Evolutionary conservation across 92 coral and sea anemone species (phyloP), one percentile per base, ranked within the genome.

Genomic region (Plumapathes pennacea): DNA sequence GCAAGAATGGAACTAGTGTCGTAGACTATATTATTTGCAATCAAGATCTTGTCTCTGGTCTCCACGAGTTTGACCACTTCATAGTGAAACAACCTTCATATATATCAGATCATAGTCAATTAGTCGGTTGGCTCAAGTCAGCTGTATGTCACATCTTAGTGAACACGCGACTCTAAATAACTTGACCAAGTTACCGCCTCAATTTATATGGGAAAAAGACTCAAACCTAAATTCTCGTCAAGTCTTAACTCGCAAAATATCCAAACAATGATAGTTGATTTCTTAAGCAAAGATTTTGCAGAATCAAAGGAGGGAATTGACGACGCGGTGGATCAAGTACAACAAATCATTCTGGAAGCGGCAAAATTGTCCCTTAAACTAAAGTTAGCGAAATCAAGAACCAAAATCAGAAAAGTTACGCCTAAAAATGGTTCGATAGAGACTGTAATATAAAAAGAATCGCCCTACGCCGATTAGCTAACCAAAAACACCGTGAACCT

Each of bases 401-500:
- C 14, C 29, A 36, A 19, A 51, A 12, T 20, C 8, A 12, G 33
- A 55, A 36, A 15, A n/a, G 27, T 20, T 13, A n/a, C 23, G 55
- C 54, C 46, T 54, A 67, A 53, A 54, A 67, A 54, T 60, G 67
- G 54, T 60, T 67, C 33, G 75, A 54, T 34, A 62, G 32, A 28
- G 74, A 74, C 1, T 54, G 74, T 36, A 51, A 30, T 32, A 32
- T 50, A 4, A 55, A 55, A 24, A 52, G 66, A 64, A 50, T 54
- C 29, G 74, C 44, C 15, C 36, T 65, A 10, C 30, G 82, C 25
- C 38, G 44, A 41, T n/a, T 74, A 9, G 60, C 81, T 9, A 74
- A 74, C 28, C 38, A 48, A 33, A 74, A 74, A 21, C 75, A 41
- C 38, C 32, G 58, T 8, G 77, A 77, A 34, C 84, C 78, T 20